Evolutionary conservation across 2,888 invertebrate genomes (phyloP).

Genomic region (Latheticus oryzae): DNA sequence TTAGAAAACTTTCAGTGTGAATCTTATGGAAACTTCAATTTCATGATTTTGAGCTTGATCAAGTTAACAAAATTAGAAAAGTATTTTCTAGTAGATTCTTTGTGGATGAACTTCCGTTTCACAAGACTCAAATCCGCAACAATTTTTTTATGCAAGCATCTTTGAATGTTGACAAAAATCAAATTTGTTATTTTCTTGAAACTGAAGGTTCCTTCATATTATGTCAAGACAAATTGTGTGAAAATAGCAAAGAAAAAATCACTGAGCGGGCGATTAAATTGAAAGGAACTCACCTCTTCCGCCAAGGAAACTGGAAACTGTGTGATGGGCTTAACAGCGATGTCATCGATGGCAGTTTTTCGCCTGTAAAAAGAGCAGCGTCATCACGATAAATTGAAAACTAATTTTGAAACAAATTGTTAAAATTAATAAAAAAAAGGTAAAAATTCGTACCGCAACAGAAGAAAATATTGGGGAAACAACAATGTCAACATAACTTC

Average conservation of each 20-base stretch:
- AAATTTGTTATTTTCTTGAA: no score
- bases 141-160: no score
- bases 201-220: no score
- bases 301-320: constrained; percentile 87
- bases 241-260: background rate
- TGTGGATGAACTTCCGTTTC: no score
- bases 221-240: background rate
- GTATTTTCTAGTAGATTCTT: no score
- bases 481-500: constrained; percentile 53
- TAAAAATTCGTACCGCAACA: constrained; percentile 53
- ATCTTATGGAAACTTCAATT: no score
- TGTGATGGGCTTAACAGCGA: constrained; percentile 90
- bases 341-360: constrained; percentile 78
- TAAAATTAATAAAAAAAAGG: constrained; percentile 27
- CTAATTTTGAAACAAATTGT: constrained; percentile 11
- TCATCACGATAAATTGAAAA: constrained; percentile 39
- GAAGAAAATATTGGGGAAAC: constrained; percentile 57
- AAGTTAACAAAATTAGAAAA: no score
- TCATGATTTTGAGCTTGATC: no score
- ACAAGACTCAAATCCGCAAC: no score
- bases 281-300: constrained; percentile 76
- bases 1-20: no score
- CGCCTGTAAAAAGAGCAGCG: constrained; percentile 70
- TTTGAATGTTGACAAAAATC: no score
- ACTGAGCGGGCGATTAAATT: background rate